A percentile compares a stretch with the other conserved stretches of the same genome.
Conservation (phyloP, 2,797 vertebrate genomes). For the Delichon dasypus region DNA sequence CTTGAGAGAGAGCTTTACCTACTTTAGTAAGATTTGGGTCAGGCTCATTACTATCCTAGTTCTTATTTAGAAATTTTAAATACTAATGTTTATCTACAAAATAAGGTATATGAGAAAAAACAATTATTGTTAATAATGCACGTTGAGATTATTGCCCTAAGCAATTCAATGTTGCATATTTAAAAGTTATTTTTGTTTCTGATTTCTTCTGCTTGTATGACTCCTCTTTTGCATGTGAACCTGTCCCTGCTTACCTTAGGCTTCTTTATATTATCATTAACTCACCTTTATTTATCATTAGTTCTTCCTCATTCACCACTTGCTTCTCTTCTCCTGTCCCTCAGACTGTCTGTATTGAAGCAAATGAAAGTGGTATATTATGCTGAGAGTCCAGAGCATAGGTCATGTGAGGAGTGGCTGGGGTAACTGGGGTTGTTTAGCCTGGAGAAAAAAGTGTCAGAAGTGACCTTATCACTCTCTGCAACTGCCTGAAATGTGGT, state of each 20-base stretch:
- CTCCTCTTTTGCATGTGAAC: background rate
- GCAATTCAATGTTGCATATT: background rate
- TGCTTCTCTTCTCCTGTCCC: background rate
- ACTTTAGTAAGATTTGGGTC: background rate
- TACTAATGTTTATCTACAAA: background rate
- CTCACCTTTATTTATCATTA: background rate
- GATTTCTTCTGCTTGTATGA: background rate
- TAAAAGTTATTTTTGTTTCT: background rate
- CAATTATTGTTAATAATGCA: background rate
- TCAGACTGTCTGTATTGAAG: background rate
- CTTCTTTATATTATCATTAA: background rate
- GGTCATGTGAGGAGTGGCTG: background rate
- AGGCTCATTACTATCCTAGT: background rate
- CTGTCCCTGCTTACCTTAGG: background rate
- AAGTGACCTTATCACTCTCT: background rate
- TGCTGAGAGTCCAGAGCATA: background rate
- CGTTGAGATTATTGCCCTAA: background rate
- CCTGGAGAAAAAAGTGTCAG: background rate
- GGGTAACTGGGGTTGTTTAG: background rate
- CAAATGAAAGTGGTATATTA: background rate
- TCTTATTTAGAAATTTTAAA: background rate
- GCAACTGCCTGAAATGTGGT: background rate
- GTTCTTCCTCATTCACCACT: background rate
- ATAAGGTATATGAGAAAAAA: background rate
- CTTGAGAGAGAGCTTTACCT: background rate